Evolutionary conservation across 2,113 vertebrate genomes (phyloP).

Genomic region (Brienomyrus longianalis): DNA sequence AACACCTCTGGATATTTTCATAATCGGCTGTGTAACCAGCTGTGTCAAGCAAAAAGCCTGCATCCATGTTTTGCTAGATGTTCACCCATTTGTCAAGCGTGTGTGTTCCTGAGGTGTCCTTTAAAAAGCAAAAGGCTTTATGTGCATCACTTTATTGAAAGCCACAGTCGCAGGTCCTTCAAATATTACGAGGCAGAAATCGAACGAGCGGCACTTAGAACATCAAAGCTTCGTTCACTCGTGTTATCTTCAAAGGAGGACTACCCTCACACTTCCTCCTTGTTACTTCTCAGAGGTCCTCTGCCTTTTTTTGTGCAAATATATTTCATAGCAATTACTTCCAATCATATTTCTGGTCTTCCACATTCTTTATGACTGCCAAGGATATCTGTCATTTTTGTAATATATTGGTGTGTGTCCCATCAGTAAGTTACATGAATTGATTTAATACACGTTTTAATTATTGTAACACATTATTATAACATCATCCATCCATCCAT

Average conservation of each 20-base stretch:
- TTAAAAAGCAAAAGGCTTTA: conserved; percentile 29
- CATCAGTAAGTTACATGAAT: not conserved
- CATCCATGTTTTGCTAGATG: not conserved
- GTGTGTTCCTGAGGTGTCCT: conserved; percentile 16
- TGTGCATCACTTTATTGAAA: conserved; percentile 36
- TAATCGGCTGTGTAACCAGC: not conserved
- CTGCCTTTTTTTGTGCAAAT: conserved; percentile 37
- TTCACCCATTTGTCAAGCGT: not conserved
- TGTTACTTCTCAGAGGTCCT: conserved; percentile 28
- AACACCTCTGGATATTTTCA: not conserved
- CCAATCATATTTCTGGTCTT: conserved; percentile 46
- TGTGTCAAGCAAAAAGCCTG: not conserved
- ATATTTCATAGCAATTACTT: conserved; percentile 54
- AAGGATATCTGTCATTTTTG: conserved; percentile 8
- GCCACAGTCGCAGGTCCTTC: conserved; percentile 36
- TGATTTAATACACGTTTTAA: not conserved
- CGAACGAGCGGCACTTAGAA: conserved; percentile 37
- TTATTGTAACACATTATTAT: not conserved
- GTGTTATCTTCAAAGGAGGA: conserved; percentile 44
- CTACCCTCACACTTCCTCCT: conserved; percentile 30
- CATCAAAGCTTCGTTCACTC: conserved; percentile 55
- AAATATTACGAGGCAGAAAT: conserved; percentile 33
- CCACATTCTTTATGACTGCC: conserved; percentile 19
- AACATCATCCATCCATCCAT: not conserved
- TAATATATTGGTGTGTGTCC: not conserved